Evolutionary conservation across 2,797 vertebrate species (phyloP), one percentile per base, ranked within the genome.

Genomic region (Oreochromis grahami): DNA sequence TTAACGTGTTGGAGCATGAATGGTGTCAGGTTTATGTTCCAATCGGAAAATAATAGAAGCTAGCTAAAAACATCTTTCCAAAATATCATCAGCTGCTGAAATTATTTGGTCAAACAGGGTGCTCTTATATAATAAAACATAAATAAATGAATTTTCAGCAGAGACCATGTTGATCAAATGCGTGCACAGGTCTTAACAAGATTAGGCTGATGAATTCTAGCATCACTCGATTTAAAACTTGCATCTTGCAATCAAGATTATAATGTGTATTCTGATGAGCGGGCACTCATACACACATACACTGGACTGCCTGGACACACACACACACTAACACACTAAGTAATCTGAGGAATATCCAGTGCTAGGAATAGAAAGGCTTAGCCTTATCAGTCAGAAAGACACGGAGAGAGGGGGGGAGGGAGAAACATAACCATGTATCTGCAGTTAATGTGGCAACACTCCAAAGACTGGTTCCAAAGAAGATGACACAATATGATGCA

Each of bases 301-400:
- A 48, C n/a, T 70, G 36, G 38, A 79, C 52, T n/a, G 68, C 21
- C 51, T 58, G 45, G 34, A 58, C 29, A 56, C 48, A 78, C 3
- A 48, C 32, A 58, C 38, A 79, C 4, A 77, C 5, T 58, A 80
- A 83, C 81, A 86, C 78, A 38, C 82, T 55, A 74, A 86, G 90
- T 96, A 96, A 97, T 96, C 96, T 96, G 91, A 90, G 81, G 92
- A 89, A 91, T 91, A 94, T 95, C 91, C 92, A 92, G 84, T 83
- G 92, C 95, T 90, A 88, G 86, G 91, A 96, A 97, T 97, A 96
- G 96, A 96, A 95, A 89, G 94, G 95, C 94, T 96, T 95, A 96
- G 90, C 79, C 87, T 88, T 92, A 86, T 93, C 92, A 93, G 83
- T 87, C 85, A 80, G 78, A 82, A 74, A 84, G 78, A 89, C 84